phyloP scores from a whole-genome alignment of 2,888 invertebrate species.

The Habrosyne pyritoides region DNA sequence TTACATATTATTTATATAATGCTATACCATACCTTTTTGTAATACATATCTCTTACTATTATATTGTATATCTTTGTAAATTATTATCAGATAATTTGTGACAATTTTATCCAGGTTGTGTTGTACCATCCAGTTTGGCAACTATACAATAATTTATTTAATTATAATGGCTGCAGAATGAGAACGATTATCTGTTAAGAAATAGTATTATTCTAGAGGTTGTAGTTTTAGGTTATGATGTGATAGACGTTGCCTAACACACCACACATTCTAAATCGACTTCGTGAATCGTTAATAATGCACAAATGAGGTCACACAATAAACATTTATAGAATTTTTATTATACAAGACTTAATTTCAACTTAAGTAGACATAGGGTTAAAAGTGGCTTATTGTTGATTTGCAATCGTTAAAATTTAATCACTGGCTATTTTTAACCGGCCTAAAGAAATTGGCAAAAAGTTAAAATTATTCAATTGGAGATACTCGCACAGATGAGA shows the following conservation, averaged over 20 bases:
- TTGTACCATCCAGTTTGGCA: constrained; percentile 53
- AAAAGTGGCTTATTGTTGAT: not conserved
- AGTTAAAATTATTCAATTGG: not conserved
- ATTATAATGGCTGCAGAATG: constrained; percentile 16
- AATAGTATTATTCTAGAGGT: constrained; percentile 48
- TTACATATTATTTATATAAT: constrained; percentile 48
- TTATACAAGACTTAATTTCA: not conserved
- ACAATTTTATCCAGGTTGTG: constrained; percentile 52
- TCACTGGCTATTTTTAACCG: not conserved
- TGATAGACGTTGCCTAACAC: constrained; percentile 74
- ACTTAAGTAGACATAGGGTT: constrained; percentile 6
- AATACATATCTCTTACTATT: constrained; percentile 44
- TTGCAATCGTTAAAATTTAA: not conserved
- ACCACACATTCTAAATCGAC: constrained; percentile 54
- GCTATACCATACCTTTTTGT: constrained; percentile 55
- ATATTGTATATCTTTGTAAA: constrained; percentile 23
- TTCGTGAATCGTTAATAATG: constrained; percentile 63
- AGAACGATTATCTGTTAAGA: constrained; percentile 13
- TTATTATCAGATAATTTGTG: constrained; percentile 28
- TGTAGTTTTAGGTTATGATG: constrained; percentile 66
- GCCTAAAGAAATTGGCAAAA: not conserved
- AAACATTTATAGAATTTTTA: constrained; percentile 9
- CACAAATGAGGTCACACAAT: constrained; percentile 66
- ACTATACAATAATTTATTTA: constrained; percentile 29
- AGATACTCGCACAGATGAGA: not conserved